Base-by-base conservation (phyloP, 2,888 invertebrate species). In the Dryococelus australis region DNA sequence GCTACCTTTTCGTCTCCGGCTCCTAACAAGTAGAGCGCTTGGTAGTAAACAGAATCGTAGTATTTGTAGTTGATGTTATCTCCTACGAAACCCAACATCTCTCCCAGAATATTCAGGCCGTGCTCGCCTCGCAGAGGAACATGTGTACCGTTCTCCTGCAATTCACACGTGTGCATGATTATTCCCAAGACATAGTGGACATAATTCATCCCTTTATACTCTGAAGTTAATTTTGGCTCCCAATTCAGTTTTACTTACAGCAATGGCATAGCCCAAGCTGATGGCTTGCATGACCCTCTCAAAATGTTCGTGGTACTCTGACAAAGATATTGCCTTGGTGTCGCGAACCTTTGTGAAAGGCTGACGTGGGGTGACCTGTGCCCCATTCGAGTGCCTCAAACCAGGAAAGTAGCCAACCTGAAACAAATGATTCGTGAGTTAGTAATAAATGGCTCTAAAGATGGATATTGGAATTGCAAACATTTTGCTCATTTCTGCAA, bases 301-400 rank as follows among this genome's bases (percentile, higher is more conserved):
- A 91, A 95, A 95, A 90, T 93, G 93, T 65, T 92, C 91, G 87
- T 93, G 91, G 28, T 92, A 79, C 87, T 93, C 90, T 35, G 89
- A 89, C 43, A 93, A 89, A 0, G 91, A 88, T 35, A 92, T 91
- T 79, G 87, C 87, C 88, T 90, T 89, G 88, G 80, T 28, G 27
- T 87, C 87, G 24, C 35, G 27, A 83, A 88, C 16, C 24, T 80
- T 51, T 28, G 80, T 80, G 27, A 85, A 85, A 5, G 87, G 88
- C 27, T 88, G 88, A 47, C 84, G 81, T 65, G 94, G 94, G 20
- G 83, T 83, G 92, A 94, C 95, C 28, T 94, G 94, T 86, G 94
- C 90, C 87, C 96, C 95, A 90, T 95, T 95, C 90, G 94, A 94
- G 90, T 94, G 94, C 85, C 94, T 94, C 90, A 95, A 92, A 12